Conservation (phyloP, 2,113 vertebrate species). For the Odocoileus virginianus region DNA sequence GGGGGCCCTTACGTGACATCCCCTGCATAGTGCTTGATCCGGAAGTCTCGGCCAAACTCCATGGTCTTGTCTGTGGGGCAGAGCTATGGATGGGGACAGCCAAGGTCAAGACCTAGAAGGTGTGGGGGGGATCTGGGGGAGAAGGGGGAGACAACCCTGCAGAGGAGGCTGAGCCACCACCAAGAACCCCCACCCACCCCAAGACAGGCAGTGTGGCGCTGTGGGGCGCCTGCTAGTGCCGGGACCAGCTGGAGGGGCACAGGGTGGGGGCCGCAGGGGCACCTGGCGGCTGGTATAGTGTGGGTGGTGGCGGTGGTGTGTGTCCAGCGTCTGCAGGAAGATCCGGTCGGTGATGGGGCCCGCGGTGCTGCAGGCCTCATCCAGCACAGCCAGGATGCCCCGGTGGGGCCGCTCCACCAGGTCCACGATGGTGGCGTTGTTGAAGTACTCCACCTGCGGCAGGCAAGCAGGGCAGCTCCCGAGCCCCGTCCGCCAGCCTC, state of each 20-base stretch:
- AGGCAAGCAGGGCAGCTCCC: background rate
- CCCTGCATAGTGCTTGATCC: slow-evolving; percentile 93
- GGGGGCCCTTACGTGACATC: slow-evolving; percentile 88
- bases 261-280: background rate
- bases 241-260: background rate
- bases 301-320: slow-evolving; percentile 87
- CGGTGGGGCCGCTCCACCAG: slow-evolving; percentile 91
- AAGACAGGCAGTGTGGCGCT: background rate
- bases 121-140: background rate
- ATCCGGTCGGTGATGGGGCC: slow-evolving; percentile 89
- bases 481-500: background rate
- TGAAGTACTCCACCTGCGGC: slow-evolving; percentile 90
- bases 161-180: background rate
- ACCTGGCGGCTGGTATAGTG: slow-evolving; percentile 95
- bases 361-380: slow-evolving; percentile 89
- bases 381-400: slow-evolving; percentile 91
- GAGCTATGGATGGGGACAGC: slow-evolving; percentile 78
- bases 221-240: rapidly evolving
- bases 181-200: too few relatives aligned
- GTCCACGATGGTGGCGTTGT: slow-evolving; percentile 94
- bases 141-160: background rate
- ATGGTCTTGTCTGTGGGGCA: slow-evolving; percentile 89
- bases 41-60: slow-evolving; percentile 93
- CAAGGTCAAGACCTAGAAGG: background rate
- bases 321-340: slow-evolving; percentile 90